phyloP scores from a whole-genome alignment of 2,113 vertebrate genomes.

The Cacatua alba region DNA sequence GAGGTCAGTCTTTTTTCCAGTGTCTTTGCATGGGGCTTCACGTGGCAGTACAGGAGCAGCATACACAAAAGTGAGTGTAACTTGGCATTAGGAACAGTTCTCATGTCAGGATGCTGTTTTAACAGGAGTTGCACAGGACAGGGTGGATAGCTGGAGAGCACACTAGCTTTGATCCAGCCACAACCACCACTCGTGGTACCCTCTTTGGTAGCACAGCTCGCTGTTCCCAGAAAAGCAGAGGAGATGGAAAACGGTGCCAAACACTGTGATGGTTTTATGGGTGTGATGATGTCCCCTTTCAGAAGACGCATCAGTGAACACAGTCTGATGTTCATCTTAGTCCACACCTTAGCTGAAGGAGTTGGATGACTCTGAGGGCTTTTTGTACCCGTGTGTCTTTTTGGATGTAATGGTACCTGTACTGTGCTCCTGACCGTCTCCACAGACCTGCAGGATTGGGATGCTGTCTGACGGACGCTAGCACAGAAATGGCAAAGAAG shows the following conservation, averaged over 20 bases:
- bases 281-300: neutral
- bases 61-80: fast-evolving
- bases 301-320: fast-evolving
- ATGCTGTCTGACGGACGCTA: neutral
- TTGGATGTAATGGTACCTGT: neutral
- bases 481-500: neutral
- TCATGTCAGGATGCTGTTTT: neutral
- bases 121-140: neutral
- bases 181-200: fast-evolving
- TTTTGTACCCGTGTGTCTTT: neutral
- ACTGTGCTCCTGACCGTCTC: neutral
- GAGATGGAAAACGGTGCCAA: neutral
- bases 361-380: neutral
- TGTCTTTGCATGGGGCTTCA: neutral
- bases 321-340: neutral
- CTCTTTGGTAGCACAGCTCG: neutral
- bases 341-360: neutral
- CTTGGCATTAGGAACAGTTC: neutral
- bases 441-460: neutral
- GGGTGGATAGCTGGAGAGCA: neutral
- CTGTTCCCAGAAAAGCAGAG: neutral
- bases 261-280: neutral
- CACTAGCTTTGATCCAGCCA: neutral
- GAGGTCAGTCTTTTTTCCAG: neutral
- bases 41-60: neutral